These are phyloP conservation scores for Megastigmus dorsalis DNA, from an alignment of 2,888 invertebrate genomes.

Conservation along the genomic window DNA sequence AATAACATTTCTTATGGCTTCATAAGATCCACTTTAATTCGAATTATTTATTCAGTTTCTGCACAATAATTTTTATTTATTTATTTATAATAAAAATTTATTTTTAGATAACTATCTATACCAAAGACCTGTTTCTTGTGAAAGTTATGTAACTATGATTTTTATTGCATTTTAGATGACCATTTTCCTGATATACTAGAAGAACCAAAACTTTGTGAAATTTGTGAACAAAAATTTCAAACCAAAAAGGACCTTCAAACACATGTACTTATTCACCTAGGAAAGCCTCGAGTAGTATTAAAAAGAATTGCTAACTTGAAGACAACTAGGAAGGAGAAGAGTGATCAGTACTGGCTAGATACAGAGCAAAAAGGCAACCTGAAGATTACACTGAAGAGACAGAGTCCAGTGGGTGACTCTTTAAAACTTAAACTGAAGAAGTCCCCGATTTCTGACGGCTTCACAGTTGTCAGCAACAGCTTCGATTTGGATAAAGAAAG, in stretches of 20 bases:
- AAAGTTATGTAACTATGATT: no score
- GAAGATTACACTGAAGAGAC: slow-evolving; percentile 70
- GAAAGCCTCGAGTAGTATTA: slow-evolving; percentile 67
- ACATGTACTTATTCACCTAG: slow-evolving; percentile 67
- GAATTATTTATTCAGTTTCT: not conserved
- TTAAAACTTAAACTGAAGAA: slow-evolving; percentile 69
- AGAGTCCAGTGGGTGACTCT: slow-evolving; percentile 60
- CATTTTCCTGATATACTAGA: not conserved
- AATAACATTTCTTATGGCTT: not conserved
- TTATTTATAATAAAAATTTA: not conserved
- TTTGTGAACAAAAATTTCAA: slow-evolving; percentile 67
- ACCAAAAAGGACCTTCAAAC: slow-evolving; percentile 66
- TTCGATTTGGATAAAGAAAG: slow-evolving; percentile 54
- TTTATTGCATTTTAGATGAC: slow-evolving; percentile 15
- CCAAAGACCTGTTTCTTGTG: no score
- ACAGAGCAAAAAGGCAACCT: slow-evolving; percentile 67
- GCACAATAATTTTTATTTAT: not conserved
- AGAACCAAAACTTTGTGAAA: slow-evolving; percentile 64
- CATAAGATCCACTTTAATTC: not conserved
- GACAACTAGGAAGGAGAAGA: slow-evolving; percentile 59
- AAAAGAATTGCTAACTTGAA: slow-evolving; percentile 66
- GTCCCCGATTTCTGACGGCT: slow-evolving; percentile 66
- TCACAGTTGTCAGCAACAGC: slow-evolving; percentile 67
- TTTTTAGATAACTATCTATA: no score
- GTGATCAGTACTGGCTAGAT: slow-evolving; percentile 66